Percentiles rank a stretch among this genome's conserved stretches.
Evolutionary conservation across 2,888 invertebrate genomes (phyloP).

Genomic region (Punctoribates punctum): DNA sequence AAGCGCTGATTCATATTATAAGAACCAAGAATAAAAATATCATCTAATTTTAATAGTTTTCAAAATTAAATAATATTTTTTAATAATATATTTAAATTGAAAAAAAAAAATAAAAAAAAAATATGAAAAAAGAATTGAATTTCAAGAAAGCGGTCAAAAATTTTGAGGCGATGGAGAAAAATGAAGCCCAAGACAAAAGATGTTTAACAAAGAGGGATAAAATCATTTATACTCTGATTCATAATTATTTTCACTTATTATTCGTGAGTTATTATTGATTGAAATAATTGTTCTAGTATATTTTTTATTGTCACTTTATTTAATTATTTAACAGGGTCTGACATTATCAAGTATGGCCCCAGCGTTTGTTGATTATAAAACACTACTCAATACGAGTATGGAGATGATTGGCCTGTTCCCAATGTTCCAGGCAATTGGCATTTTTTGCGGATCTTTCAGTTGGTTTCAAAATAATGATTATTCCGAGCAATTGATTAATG

Average conservation of each 20-base stretch:
- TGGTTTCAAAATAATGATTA: not conserved
- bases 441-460: not conserved
- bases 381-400: not conserved
- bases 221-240: not conserved
- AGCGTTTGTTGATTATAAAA: not conserved
- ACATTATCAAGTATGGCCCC: slow-evolving; percentile 11
- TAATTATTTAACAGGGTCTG: not conserved
- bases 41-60: too few species aligned
- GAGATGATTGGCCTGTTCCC: not conserved
- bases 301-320: too few species aligned
- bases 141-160: too few species aligned
- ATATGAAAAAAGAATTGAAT: too few species aligned
- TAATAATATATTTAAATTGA: too few species aligned
- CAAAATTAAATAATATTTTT: too few species aligned
- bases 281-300: not conserved
- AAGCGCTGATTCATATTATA: too few species aligned
- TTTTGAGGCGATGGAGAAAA: not conserved
- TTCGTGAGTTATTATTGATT: not conserved
- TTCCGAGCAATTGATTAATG: not conserved
- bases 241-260: not conserved
- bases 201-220: not conserved
- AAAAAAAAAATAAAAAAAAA: too few species aligned
- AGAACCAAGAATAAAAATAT: too few species aligned
- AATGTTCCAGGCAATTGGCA: not conserved
- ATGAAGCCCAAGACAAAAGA: not conserved